Evolutionary conservation across 2,113 vertebrate species (phyloP).

Genomic region (Montifringilla adamsi): DNA sequence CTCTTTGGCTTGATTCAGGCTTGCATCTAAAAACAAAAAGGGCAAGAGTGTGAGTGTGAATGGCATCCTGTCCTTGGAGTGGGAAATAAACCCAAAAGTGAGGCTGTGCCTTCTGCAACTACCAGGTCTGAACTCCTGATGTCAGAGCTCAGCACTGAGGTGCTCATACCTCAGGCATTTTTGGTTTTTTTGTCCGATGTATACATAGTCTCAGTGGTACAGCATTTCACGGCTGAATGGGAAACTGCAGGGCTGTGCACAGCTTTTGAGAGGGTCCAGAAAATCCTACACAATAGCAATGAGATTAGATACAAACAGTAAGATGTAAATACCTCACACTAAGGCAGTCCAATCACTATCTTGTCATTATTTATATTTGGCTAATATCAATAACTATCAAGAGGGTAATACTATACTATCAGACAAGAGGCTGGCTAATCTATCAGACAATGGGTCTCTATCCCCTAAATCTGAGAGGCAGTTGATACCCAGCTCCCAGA

Average conservation of each 20-base stretch:
- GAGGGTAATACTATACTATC: neutral
- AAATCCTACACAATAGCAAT: neutral
- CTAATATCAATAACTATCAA: neutral
- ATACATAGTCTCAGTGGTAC: rapidly evolving
- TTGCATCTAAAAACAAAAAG: slow-evolving; percentile 6
- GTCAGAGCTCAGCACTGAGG: neutral
- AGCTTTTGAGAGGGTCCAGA: neutral
- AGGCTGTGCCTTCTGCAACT: neutral
- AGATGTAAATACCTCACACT: neutral
- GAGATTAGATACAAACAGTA: neutral
- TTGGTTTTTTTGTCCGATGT: neutral
- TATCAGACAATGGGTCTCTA: neutral
- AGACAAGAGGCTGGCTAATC: no score
- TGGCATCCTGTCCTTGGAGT: neutral
- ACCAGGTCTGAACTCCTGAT: neutral
- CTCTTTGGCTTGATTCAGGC: neutral
- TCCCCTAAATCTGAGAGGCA: neutral
- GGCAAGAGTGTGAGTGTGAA: rapidly evolving
- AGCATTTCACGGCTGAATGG: neutral
- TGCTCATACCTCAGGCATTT: neutral
- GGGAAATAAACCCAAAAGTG: neutral
- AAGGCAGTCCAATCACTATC: neutral
- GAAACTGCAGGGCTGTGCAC: neutral
- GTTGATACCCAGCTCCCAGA: neutral
- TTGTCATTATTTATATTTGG: neutral